Percentiles rank a stretch among this genome's conserved stretches.
These are phyloP conservation scores for Pedionomus torquatus DNA, from an alignment of 2,113 vertebrate genomes.

Conservation along the genomic window DNA sequence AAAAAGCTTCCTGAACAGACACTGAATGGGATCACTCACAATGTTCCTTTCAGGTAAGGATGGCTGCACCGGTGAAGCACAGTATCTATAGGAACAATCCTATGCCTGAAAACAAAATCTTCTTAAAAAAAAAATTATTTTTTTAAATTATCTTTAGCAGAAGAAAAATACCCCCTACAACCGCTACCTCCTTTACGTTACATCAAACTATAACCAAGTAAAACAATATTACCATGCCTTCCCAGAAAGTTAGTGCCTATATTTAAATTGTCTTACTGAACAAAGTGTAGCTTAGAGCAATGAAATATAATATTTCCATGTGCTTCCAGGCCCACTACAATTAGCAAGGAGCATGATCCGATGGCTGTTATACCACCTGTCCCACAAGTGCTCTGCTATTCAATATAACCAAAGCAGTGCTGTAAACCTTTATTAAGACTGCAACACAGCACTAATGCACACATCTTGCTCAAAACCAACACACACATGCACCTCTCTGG, in stretches of 20 bases:
- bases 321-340: background rate
- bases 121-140: background rate
- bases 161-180: background rate
- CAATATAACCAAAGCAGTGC: background rate
- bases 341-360: background rate
- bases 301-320: background rate
- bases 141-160: background rate
- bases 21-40: background rate
- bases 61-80: background rate
- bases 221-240: background rate
- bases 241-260: background rate
- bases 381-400: background rate
- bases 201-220: background rate
- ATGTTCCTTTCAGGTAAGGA: background rate
- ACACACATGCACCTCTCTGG: rapidly evolving
- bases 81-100: background rate
- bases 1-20: background rate
- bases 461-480: background rate
- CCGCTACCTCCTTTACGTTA: background rate
- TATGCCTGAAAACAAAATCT: background rate
- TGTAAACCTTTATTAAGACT: background rate
- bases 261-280: conserved; percentile 6
- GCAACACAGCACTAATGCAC: rapidly evolving
- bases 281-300: background rate
- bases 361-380: background rate